A percentile compares a stretch with the other conserved stretches of the same genome.
These are phyloP conservation scores for Tolypeutes matacus DNA, from an alignment of 2,797 vertebrate species.

Conservation along the genomic window DNA sequence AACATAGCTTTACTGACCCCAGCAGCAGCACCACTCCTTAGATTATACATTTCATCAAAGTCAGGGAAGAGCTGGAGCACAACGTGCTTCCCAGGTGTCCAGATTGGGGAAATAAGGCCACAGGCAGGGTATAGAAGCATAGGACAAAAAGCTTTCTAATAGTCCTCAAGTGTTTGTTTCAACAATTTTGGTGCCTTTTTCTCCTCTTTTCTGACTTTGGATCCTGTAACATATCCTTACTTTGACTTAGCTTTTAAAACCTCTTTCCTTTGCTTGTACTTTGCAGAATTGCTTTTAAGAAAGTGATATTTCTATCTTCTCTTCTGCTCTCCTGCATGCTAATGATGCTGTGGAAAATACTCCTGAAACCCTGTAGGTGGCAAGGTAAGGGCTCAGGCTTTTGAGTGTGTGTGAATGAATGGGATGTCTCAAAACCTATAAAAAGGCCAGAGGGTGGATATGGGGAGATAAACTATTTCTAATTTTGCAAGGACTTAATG, in stretches of 20 bases:
- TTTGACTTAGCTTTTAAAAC: slow-evolving; percentile 46
- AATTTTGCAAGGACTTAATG: background rate
- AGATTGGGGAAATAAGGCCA: slow-evolving; percentile 45
- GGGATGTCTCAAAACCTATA: background rate
- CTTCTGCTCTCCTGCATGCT: background rate
- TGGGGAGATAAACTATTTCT: background rate
- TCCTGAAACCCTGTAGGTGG: slow-evolving; percentile 54
- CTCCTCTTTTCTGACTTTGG: background rate
- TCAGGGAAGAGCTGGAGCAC: slow-evolving; percentile 68
- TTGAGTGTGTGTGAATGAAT: background rate
- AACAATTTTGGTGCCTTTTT: background rate
- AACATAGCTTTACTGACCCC: slow-evolving; percentile 87
- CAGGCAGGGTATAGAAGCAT: slow-evolving; percentile 13
- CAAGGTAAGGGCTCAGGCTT: background rate
- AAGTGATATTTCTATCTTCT: slow-evolving; percentile 50
- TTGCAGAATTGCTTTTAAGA: slow-evolving; percentile 64
- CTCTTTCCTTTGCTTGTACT: slow-evolving; percentile 62
- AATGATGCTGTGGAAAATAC: background rate
- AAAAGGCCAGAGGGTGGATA: background rate
- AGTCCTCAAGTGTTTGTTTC: background rate
- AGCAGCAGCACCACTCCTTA: slow-evolving; percentile 77
- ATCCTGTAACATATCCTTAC: background rate
- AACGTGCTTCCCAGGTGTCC: slow-evolving; percentile 67
- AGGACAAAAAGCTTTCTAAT: background rate
- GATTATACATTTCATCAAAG: slow-evolving; percentile 81